Evolutionary conservation across 2,888 invertebrate genomes (phyloP).

Genomic region (Campoletis raptor): DNA sequence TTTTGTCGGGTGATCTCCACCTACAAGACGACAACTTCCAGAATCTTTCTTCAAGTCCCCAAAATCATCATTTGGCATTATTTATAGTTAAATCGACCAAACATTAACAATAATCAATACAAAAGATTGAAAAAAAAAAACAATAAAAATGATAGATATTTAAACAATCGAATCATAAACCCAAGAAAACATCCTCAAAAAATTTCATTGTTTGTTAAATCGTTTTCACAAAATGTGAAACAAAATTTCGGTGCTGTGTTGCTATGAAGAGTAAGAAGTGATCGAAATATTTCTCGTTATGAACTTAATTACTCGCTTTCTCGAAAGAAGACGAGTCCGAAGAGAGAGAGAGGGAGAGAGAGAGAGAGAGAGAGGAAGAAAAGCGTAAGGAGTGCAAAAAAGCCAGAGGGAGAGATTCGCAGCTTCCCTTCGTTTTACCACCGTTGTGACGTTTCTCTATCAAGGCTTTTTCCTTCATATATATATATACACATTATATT

Average conservation of each 20-base stretch:
- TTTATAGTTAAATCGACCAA: not conserved
- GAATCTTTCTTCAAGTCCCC: not conserved
- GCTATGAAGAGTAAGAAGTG: constrained; percentile 39
- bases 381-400: not conserved
- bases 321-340: constrained; percentile 67
- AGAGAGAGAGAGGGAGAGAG: constrained; percentile 20
- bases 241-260: constrained; percentile 20
- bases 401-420: constrained; percentile 23
- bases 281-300: constrained; percentile 77
- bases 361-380: constrained; percentile 19
- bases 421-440: constrained; percentile 45
- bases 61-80: not conserved
- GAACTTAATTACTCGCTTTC: constrained; percentile 78
- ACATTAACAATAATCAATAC: not conserved
- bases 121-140: not conserved
- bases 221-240: not conserved
- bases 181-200: not conserved
- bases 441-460: constrained; percentile 54
- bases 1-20: not conserved
- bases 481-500: constrained; percentile 69
- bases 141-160: not conserved
- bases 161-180: not conserved
- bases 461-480: constrained; percentile 64
- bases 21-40: not conserved
- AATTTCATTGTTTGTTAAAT: not conserved